Evolutionary conservation across 2,888 invertebrate genomes (phyloP), one percentile per base, ranked within the genome.

Genomic region (Ptychoptera contaminata): DNA sequence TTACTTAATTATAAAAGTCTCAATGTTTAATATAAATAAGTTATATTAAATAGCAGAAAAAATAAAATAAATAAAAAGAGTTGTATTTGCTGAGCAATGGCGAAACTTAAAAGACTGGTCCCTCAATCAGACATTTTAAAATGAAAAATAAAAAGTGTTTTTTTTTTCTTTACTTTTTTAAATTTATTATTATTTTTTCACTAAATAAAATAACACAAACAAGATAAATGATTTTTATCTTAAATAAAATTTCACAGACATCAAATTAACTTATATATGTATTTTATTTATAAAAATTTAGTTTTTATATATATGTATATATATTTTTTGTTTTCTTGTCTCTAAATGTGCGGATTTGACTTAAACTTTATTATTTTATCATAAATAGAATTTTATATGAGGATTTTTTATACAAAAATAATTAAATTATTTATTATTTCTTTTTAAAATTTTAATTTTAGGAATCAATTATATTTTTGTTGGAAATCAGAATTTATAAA

Each of bases 41-140:
- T 23, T 34, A 15, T 38, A 23, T 11, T 15, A 1, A 8, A 15
- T 11, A 15, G 7, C 12, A 23, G 7, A 16, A 32, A 37, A 31
- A 29, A 6, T 29, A 10, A 16, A 39, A 16, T 15, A n/a, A 16
- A 12, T 15, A 43, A 43, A 37, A 29, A 38, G 7, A 39, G 15
- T 23, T 12, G 10, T 31, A 34, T 31, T 47, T 51, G 38, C 41
- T 60, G 63, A 58, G 59, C 64, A 66, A 61, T 65, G 64, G 62
- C 61, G 63, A 62, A 63, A 59, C 64, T 64, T 66, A 64, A 62
- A 63, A 63, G 65, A 63, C 59, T 66, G 65, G 65, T 65, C 65
- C 65, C 65, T 60, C 58, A 65, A 66, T 66, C 65, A 66, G 65
- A 64, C 64, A 62, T 63, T 62, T 61, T 61, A 59, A 63, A 65